Conservation (phyloP, 1,140 invertebrate genomes). For the Rhagoletis zephyria region DNA sequence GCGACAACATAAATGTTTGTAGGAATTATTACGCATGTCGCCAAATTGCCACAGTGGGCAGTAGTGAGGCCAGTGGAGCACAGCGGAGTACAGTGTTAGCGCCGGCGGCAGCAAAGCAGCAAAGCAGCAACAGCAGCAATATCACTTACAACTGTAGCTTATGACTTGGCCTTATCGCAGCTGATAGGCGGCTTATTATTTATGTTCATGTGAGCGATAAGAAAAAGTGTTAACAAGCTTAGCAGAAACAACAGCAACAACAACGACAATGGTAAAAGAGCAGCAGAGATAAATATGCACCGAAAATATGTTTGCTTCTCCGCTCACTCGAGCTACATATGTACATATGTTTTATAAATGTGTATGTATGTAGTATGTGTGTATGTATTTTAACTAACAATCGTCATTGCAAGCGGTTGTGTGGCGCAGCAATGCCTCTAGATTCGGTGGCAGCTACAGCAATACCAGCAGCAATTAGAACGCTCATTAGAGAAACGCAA, state of each 20-base stretch:
- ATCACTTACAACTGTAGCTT: conserved; percentile 22
- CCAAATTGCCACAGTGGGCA: conserved; percentile 1
- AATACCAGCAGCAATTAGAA: conserved; percentile 50
- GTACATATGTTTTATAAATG: not conserved
- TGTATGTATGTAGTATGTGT: not conserved
- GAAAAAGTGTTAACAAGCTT: conserved; percentile 47
- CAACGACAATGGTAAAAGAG: not conserved
- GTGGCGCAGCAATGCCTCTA: not conserved
- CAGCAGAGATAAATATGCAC: no score
- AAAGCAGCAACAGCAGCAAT: not conserved
- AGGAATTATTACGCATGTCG: not conserved
- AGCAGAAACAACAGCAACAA: not conserved
- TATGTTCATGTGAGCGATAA: conserved; percentile 48
- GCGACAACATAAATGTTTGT: not conserved
- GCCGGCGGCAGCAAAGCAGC: not conserved
- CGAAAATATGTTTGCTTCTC: no score
- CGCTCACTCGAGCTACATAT: not conserved
- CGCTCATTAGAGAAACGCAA: conserved; percentile 51
- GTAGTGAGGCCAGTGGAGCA: not conserved
- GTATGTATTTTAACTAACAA: not conserved
- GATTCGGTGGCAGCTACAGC: conserved; percentile 26
- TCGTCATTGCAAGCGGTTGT: not conserved
- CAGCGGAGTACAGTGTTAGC: no score
- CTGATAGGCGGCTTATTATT: conserved; percentile 39
- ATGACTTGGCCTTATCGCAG: conserved; percentile 37